Evolutionary conservation across 2,888 invertebrate genomes (phyloP), one percentile per base, ranked within the genome.

Genomic region (Clivina fossor): DNA sequence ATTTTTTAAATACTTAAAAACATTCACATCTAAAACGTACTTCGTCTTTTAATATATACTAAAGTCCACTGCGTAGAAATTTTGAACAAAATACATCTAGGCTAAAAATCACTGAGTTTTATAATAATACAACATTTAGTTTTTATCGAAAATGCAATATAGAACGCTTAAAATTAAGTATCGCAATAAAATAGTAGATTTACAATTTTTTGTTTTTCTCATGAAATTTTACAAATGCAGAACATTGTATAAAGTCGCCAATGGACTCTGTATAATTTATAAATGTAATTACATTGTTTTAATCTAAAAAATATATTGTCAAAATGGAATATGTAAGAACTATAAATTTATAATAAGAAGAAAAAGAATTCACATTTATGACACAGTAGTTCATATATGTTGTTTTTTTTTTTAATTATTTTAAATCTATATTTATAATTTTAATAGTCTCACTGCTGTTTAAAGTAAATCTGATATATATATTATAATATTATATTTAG

Each of bases 281-380:
- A 54, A 60, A 55, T 58, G 55, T 51, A 60, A 56, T 56, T 58
- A 43, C 58, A 58, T 58, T 57, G 48, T 54, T 68, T 66, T 64
- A 66, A 64, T 64, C 67, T 70, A 72, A 74, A 68, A n/a, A n/a
- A n/a, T n/a, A 74, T 74, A 75, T 75, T 74, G 74, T 74, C 74
- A 74, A 73, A 73, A 73, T 73, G 71, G 71, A 74, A 74, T 72
- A 69, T 65, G 63, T 67, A 65, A 62, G 60, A 61, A 50, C 49
- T 49, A 53, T 43, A 49, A 35, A 37, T 37, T 37, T 9, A 37
- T 11, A 13, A 7, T 9, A 41, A 53, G 49, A 54, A 51, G 51
- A 33, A 51, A 40, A 51, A 13, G 32, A 40, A 41, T 41, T 47
- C 26, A 49, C 49, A 49, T 49, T 28, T 24, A 51, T 51, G 28